A percentile compares a stretch with the other conserved stretches of the same genome.
phyloP scores from a whole-genome alignment of 2,888 invertebrate species.

The Drosophila borealis region DNA sequence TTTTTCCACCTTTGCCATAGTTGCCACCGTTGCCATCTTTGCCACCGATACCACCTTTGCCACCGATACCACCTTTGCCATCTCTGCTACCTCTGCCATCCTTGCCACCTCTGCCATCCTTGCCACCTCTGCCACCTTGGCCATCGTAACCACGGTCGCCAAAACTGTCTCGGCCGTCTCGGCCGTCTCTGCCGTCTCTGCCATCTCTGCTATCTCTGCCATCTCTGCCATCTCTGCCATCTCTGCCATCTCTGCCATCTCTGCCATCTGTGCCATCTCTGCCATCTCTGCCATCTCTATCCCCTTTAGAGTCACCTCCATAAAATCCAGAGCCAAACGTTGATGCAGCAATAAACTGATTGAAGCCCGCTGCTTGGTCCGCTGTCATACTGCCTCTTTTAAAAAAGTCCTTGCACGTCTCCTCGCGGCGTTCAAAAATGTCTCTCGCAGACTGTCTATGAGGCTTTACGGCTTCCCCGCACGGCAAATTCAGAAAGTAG shows the following conservation, averaged over 20 bases:
- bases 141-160: too few species aligned
- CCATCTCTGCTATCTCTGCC: not conserved
- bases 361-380: not conserved
- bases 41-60: not conserved
- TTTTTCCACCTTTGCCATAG: not conserved
- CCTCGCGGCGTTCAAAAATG: not conserved
- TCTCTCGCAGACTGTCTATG: not conserved
- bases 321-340: not conserved
- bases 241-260: not conserved
- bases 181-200: too few species aligned
- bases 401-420: slow-evolving; percentile 27
- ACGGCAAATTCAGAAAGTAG: slow-evolving; percentile 34
- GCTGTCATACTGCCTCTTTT: not conserved
- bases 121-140: too few species aligned
- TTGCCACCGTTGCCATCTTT: not conserved
- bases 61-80: not conserved
- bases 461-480: not conserved
- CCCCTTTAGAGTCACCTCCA: too few species aligned
- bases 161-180: too few species aligned
- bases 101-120: not conserved
- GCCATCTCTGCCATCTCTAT: too few species aligned
- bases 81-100: not conserved
- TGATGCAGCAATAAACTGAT: slow-evolving; percentile 1
- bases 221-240: not conserved
- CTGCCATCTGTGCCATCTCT: not conserved